Evolutionary conservation across 1,140 invertebrate species (phyloP).

Genomic region (Aphelinus certus): DNA sequence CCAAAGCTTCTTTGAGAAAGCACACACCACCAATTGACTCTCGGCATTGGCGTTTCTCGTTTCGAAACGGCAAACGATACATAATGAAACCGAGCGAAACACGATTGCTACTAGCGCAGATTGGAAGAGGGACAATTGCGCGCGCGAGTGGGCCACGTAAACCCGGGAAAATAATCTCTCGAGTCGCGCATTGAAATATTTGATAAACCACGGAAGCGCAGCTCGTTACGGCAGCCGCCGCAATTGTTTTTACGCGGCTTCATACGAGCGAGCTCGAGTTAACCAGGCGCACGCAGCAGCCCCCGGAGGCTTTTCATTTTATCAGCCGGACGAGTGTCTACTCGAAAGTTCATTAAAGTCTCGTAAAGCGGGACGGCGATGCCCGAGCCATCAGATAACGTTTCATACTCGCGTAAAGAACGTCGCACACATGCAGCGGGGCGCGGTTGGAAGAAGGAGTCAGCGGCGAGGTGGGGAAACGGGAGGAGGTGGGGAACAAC

Average conservation of each 20-base stretch:
- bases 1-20: too few species aligned
- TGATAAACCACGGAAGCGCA: background rate
- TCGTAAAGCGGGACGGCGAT: slow-evolving; percentile 16
- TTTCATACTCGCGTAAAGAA: background rate
- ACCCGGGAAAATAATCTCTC: too few species aligned
- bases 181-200: slow-evolving; percentile 5
- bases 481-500: background rate
- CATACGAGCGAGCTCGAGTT: too few species aligned
- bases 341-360: slow-evolving; percentile 39
- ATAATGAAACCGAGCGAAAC: too few species aligned
- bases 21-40: too few species aligned
- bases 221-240: background rate
- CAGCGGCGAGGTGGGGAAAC: background rate
- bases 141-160: too few species aligned
- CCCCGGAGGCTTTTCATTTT: slow-evolving; percentile 20
- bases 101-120: too few species aligned
- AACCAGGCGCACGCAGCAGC: too few species aligned
- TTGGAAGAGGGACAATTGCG: too few species aligned
- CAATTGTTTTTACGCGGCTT: background rate
- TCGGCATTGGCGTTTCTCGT: too few species aligned
- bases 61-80: too few species aligned
- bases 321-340: slow-evolving; percentile 22
- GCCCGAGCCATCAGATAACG: slow-evolving; percentile 26
- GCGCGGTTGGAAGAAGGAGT: background rate
- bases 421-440: background rate